phyloP scores from a whole-genome alignment of 1,140 invertebrate genomes.

The Orussus abietinus region DNA sequence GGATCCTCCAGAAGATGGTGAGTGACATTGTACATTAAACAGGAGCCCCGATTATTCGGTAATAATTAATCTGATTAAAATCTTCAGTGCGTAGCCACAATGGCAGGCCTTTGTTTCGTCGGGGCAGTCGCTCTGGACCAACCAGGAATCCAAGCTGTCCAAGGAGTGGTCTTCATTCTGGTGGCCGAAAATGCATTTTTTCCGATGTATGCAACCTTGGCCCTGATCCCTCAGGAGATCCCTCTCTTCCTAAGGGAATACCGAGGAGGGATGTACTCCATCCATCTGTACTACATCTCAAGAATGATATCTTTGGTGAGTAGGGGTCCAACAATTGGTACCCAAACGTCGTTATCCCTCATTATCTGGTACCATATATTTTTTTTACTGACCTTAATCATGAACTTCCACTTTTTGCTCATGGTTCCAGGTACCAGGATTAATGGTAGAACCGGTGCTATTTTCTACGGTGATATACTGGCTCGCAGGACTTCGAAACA shows the following conservation, averaged over 20 bases:
- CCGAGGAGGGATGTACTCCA: conserved; percentile 70
- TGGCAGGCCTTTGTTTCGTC: conserved; percentile 74
- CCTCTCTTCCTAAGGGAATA: conserved; percentile 76
- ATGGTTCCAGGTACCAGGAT: conserved; percentile 72
- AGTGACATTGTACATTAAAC: conserved; percentile 29
- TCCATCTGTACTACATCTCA: conserved; percentile 70
- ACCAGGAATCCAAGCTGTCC: conserved; percentile 74
- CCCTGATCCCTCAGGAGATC: conserved; percentile 73
- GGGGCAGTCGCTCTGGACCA: conserved; percentile 67
- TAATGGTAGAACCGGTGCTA: conserved; percentile 71
- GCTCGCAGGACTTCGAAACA: conserved; percentile 66
- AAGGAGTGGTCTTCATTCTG: conserved; percentile 78
- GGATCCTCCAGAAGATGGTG: conserved; percentile 76
- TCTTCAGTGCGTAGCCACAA: conserved; percentile 65
- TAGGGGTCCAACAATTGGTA: too few relatives aligned
- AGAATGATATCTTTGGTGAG: conserved; percentile 74
- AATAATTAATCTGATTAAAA: conserved; percentile 9
- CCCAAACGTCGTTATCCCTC: too few relatives aligned
- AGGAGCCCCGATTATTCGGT: conserved; percentile 1
- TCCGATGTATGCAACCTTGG: conserved; percentile 79
- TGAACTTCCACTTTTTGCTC: too few relatives aligned
- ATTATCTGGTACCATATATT: too few relatives aligned
- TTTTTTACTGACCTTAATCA: too few relatives aligned
- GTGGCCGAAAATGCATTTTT: conserved; percentile 84
- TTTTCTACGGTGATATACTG: conserved; percentile 77